Conservation (phyloP, 2,797 vertebrate species). For the Lates japonicus region DNA sequence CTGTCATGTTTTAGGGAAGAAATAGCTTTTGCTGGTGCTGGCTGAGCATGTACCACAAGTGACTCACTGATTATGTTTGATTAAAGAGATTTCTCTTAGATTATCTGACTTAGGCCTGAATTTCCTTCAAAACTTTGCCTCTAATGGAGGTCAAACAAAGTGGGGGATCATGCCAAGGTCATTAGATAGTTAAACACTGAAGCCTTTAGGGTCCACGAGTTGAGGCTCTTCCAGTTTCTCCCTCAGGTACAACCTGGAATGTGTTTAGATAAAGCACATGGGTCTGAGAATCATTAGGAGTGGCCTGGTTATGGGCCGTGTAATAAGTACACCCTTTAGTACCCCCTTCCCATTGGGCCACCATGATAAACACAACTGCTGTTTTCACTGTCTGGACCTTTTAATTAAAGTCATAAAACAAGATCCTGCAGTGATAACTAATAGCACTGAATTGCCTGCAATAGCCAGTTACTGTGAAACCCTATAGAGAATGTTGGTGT, state of each 20-base stretch:
- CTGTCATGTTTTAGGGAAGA: constrained; percentile 40
- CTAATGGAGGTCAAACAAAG: constrained; percentile 28
- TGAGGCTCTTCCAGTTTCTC: constrained; percentile 47
- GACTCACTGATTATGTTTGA: constrained; percentile 35
- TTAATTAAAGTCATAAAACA: constrained; percentile 79
- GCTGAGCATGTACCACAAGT: background rate
- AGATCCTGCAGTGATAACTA: constrained; percentile 73
- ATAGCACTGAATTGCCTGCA: constrained; percentile 40
- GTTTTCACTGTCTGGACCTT: constrained; percentile 75
- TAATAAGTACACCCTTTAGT: constrained; percentile 60
- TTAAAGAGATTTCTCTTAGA: constrained; percentile 36
- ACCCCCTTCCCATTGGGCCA: constrained; percentile 53
- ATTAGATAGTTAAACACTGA: constrained; percentile 47
- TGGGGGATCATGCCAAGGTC: constrained; percentile 21
- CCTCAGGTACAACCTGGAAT: constrained; percentile 51
- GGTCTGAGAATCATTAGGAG: constrained; percentile 65
- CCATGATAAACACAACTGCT: constrained; percentile 74
- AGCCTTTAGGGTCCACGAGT: constrained; percentile 30
- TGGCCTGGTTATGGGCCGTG: constrained; percentile 50
- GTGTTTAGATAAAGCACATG: constrained; percentile 65
- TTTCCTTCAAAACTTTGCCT: background rate
- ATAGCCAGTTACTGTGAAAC: constrained; percentile 35
- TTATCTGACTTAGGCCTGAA: constrained; percentile 23
- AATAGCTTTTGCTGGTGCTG: constrained; percentile 37
- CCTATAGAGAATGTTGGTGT: constrained; percentile 25